Conservation (phyloP, 2,888 invertebrate genomes). For the Eutolmus rufibarbis region DNA sequence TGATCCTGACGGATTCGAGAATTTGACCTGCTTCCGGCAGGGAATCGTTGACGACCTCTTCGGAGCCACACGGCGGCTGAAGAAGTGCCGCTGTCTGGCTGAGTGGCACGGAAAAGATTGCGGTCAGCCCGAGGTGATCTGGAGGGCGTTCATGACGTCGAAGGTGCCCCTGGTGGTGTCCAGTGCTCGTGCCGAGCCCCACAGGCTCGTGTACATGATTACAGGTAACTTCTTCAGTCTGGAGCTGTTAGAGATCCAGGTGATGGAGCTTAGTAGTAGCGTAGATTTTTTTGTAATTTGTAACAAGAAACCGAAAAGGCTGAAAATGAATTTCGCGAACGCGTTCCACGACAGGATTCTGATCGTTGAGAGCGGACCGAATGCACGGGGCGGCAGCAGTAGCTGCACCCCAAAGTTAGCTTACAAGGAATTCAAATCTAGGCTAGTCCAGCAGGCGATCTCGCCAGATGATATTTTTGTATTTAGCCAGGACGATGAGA, state of each 20-base stretch:
- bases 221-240: conserved; percentile 65
- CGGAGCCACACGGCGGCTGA: not conserved
- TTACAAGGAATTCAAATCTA: conserved; percentile 54
- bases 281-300: conserved; percentile 73
- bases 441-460: conserved; percentile 48
- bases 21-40: conserved; percentile 45
- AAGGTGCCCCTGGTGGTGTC: conserved; percentile 55
- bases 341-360: conserved; percentile 41
- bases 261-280: conserved; percentile 68
- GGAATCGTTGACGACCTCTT: conserved; percentile 38
- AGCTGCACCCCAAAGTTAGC: conserved; percentile 53
- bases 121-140: conserved; percentile 72
- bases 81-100: conserved; percentile 66
- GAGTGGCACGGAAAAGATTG: conserved; percentile 73
- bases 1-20: conserved; percentile 18
- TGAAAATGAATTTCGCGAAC: conserved; percentile 45
- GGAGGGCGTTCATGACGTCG: conserved; percentile 70
- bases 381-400: not conserved
- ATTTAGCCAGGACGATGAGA: conserved; percentile 67
- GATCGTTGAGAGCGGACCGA: conserved; percentile 30
- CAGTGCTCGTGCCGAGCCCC: conserved; percentile 49
- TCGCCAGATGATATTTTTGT: conserved; percentile 68
- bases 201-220: conserved; percentile 68
- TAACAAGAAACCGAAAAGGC: conserved; percentile 39
- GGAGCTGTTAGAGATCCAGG: conserved; percentile 68